Conservation (phyloP, 2,113 vertebrate species). For the Pleuronectes platessa region DNA sequence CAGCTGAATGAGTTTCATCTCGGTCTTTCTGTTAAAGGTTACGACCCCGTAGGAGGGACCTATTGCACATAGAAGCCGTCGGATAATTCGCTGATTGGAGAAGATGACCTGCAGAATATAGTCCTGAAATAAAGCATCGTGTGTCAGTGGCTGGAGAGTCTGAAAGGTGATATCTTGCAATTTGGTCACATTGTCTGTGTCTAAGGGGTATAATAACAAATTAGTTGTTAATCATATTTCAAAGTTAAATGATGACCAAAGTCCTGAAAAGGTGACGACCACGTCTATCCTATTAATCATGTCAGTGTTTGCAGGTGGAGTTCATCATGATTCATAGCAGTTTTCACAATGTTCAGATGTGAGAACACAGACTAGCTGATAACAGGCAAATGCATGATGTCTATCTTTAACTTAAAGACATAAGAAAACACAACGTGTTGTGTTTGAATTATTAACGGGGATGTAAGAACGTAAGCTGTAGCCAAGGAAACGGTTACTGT, state of each 20-base stretch:
- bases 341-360: background rate
- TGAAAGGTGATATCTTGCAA: background rate
- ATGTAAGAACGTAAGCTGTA: background rate
- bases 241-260: background rate
- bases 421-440: background rate
- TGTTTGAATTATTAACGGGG: slow-evolving; percentile 6
- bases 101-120: slow-evolving; percentile 13
- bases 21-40: slow-evolving; percentile 35
- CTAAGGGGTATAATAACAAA: background rate
- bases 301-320: background rate
- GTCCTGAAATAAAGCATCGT: background rate
- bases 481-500: background rate
- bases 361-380: background rate
- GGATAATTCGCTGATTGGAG: slow-evolving; percentile 25
- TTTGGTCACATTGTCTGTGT: background rate
- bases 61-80: slow-evolving; percentile 25
- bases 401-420: background rate
- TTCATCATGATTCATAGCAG: background rate
- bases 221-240: background rate
- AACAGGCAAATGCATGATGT: background rate
- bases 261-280: background rate
- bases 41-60: slow-evolving; percentile 23
- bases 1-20: slow-evolving; percentile 40
- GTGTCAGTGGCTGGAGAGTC: background rate
- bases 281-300: background rate